These are phyloP conservation scores for Pachyrhynchus sulphureomaculatus DNA, from an alignment of 1,140 invertebrate genomes.

Conservation along the genomic window DNA sequence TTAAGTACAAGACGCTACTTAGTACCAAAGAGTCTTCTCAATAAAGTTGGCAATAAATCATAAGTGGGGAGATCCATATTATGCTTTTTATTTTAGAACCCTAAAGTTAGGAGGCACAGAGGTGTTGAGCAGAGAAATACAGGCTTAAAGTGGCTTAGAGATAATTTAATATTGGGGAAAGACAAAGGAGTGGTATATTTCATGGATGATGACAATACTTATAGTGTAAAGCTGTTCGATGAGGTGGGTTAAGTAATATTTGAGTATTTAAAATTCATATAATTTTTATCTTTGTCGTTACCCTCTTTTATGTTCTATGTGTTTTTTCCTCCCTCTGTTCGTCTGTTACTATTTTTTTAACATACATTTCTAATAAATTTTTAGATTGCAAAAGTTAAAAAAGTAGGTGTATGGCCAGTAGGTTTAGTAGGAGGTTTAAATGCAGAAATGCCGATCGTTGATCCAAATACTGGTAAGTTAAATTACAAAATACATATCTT, in stretches of 20 bases:
- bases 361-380: slow-evolving; percentile 25
- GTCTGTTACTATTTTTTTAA: too few species aligned
- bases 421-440: slow-evolving; percentile 89
- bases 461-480: slow-evolving; percentile 56
- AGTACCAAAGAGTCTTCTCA: too few species aligned
- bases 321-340: too few species aligned
- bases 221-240: slow-evolving; percentile 84
- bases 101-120: slow-evolving; percentile 87
- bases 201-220: slow-evolving; percentile 98
- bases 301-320: too few species aligned
- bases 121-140: slow-evolving; percentile 94
- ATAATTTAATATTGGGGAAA: slow-evolving; percentile 60
- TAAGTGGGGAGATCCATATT: too few species aligned
- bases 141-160: slow-evolving; percentile 83
- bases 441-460: slow-evolving; percentile 79
- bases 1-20: too few species aligned
- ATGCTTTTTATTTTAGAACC: slow-evolving; percentile 60
- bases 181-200: slow-evolving; percentile 89
- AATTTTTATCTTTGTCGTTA: slow-evolving; percentile 22
- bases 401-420: slow-evolving; percentile 96
- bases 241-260: slow-evolving; percentile 62
- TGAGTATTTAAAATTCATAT: background rate
- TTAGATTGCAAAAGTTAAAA: slow-evolving; percentile 78
- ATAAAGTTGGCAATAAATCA: too few species aligned
- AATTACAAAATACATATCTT: too few species aligned